These are phyloP conservation scores for Champsocephalus esox DNA, from an alignment of 2,797 vertebrate species.

Conservation along the genomic window DNA sequence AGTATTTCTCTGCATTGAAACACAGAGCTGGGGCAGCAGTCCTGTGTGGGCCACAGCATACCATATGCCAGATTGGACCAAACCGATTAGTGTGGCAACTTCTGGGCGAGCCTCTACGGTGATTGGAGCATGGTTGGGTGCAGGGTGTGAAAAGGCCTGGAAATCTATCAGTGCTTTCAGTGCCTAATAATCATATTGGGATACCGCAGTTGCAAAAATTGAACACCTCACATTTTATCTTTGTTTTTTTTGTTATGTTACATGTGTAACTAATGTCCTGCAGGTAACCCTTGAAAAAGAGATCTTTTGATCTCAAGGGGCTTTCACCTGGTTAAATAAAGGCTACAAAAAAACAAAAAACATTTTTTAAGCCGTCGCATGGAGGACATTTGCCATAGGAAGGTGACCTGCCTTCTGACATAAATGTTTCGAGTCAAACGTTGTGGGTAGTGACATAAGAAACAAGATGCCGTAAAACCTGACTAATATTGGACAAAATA, in stretches of 20 bases:
- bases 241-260: not conserved
- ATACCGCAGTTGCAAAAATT: constrained; percentile 4
- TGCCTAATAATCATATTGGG: constrained; percentile 38
- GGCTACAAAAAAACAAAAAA: no score
- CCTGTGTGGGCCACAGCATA: constrained; percentile 35
- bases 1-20: constrained; percentile 39
- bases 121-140: constrained; percentile 54
- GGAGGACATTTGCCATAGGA: not conserved
- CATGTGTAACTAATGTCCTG: no score
- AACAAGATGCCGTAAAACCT: not conserved
- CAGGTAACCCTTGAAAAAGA: no score
- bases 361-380: not conserved
- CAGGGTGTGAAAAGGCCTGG: constrained; percentile 37
- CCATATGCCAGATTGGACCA: constrained; percentile 68
- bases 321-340: no score
- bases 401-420: not conserved
- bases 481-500: not conserved
- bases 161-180: constrained; percentile 58
- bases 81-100: constrained; percentile 69
- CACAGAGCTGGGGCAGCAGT: constrained; percentile 33
- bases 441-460: not conserved
- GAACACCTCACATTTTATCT: constrained; percentile 33
- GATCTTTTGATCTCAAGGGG: no score
- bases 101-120: constrained; percentile 55
- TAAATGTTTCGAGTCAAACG: not conserved